These are phyloP conservation scores for Limnephilus marmoratus DNA, from an alignment of 2,888 invertebrate species.

Conservation along the genomic window DNA sequence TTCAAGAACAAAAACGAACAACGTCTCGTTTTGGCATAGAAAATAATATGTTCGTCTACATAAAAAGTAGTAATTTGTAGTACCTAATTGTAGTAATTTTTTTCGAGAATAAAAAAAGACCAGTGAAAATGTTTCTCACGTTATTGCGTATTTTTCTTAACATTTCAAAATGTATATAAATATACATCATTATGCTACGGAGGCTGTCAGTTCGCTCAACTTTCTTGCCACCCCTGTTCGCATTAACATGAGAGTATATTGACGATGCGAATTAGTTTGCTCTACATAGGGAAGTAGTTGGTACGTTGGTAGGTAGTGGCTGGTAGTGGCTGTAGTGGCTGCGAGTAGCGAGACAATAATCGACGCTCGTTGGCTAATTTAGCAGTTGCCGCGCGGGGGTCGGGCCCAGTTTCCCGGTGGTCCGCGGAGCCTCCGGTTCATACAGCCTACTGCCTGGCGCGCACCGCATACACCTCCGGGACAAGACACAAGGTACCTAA, in stretches of 20 bases:
- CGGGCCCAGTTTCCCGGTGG: constrained; percentile 12
- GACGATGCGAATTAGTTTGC: constrained; percentile 21
- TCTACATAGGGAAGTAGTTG: constrained; percentile 8
- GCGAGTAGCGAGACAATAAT: not conserved
- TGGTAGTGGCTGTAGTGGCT: not conserved
- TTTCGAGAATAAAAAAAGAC: too few relatives aligned
- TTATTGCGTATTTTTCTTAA: too few relatives aligned
- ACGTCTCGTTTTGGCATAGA: too few relatives aligned
- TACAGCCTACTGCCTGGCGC: too few relatives aligned
- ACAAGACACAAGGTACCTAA: constrained; percentile 29
- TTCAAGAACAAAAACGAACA: too few relatives aligned
- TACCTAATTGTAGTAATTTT: too few relatives aligned
- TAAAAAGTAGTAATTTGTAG: too few relatives aligned
- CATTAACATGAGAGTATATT: constrained; percentile 20
- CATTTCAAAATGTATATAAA: too few relatives aligned
- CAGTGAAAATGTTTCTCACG: too few relatives aligned
- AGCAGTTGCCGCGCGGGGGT: constrained; percentile 6
- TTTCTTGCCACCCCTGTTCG: not conserved
- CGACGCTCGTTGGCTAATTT: constrained; percentile 35
- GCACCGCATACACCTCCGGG: constrained; percentile 45
- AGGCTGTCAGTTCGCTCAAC: not conserved
- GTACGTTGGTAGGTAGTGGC: not conserved
- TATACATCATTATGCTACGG: not conserved
- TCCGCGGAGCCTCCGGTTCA: not conserved
- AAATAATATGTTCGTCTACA: too few relatives aligned